A percentile compares a stretch with the other conserved stretches of the same genome.
phyloP scores from a whole-genome alignment of 2,113 vertebrate species.

The Syngnathoides biaculeatus region DNA sequence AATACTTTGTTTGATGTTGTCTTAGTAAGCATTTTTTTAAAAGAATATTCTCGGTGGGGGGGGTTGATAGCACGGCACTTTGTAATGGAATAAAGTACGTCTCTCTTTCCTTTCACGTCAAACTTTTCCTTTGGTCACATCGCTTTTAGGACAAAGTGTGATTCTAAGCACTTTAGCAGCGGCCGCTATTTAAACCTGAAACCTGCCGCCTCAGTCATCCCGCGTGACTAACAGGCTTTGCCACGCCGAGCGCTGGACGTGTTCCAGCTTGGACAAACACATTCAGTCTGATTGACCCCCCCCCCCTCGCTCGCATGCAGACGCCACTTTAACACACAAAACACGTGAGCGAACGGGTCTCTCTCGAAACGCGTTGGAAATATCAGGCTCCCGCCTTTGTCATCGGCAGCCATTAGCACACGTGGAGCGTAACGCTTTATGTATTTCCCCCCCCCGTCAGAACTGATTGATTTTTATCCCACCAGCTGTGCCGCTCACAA shows the following conservation, averaged over 20 bases:
- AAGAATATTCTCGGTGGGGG: no score
- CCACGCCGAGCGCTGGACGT: constrained; percentile 39
- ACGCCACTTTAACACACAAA: neutral
- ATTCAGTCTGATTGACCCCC: constrained; percentile 44
- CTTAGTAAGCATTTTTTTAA: no score
- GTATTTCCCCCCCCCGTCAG: neutral
- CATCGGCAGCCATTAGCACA: constrained; percentile 7
- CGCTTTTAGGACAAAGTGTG: constrained; percentile 11
- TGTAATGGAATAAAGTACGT: no score
- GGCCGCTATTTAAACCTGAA: constrained; percentile 37
- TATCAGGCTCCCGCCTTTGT: neutral
- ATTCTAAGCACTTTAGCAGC: constrained; percentile 24
- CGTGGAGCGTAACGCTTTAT: no score
- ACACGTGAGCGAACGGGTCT: neutral
- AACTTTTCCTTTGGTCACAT: neutral
- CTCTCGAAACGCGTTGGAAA: neutral
- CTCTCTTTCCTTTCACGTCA: neutral
- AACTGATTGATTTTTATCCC: no score
- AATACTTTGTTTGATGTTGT: no score
- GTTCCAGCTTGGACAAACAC: constrained; percentile 50
- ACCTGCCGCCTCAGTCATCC: constrained; percentile 40
- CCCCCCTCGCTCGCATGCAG: constrained; percentile 6
- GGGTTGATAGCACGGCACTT: no score
- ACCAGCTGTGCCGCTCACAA: no score
- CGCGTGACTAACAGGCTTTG: constrained; percentile 57